Percentiles rank a stretch among this genome's conserved stretches.
Evolutionary conservation across 2,797 vertebrate genomes (phyloP).

Genomic region (Micrastur ruficollis): DNA sequence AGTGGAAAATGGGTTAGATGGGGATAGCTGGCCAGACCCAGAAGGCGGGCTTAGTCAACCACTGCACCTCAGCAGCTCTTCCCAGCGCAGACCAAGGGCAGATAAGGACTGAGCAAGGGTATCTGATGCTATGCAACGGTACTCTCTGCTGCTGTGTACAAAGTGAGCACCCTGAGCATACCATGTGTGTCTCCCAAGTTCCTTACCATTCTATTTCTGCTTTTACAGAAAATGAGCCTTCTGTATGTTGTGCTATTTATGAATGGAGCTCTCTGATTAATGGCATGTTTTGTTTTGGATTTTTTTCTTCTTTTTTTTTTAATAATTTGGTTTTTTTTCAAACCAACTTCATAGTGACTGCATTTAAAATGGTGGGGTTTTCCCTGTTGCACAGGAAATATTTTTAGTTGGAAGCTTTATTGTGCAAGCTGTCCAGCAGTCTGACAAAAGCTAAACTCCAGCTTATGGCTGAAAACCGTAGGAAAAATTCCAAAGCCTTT

Average conservation of each 20-base stretch:
- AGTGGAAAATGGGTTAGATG: not conserved
- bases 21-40: not conserved
- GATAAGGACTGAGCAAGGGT: not conserved
- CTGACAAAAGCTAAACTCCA: constrained; percentile 36
- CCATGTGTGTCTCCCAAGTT: not conserved
- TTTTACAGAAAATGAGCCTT: not conserved
- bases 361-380: not conserved
- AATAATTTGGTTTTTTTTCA: not conserved
- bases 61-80: not conserved
- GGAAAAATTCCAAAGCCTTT: constrained; percentile 51
- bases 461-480: not conserved
- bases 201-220: not conserved
- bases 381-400: not conserved
- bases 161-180: not conserved
- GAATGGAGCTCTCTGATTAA: not conserved
- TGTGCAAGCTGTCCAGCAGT: constrained; percentile 42
- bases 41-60: not conserved
- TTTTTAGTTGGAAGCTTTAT: constrained; percentile 24
- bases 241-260: not conserved
- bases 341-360: not conserved
- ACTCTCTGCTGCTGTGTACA: not conserved
- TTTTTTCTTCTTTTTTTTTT: not conserved
- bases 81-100: not conserved
- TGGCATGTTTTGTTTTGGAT: not conserved
- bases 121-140: not conserved